A percentile compares a stretch with the other conserved stretches of the same genome.
phyloP scores from a whole-genome alignment of 1,140 invertebrate species.

The Psix sp. region DNA sequence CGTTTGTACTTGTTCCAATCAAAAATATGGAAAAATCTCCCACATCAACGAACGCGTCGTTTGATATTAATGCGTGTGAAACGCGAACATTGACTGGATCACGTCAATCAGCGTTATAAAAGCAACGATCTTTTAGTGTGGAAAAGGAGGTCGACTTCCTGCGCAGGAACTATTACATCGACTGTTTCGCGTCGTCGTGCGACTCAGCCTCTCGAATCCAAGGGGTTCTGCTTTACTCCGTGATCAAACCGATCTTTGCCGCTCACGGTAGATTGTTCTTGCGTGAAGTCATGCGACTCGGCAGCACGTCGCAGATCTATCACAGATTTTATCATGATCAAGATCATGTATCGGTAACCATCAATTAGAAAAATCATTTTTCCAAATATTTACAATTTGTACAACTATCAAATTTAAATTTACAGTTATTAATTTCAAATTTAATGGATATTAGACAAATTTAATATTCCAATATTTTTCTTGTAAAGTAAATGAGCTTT shows the following conservation, averaged over 20 bases:
- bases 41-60: neutral
- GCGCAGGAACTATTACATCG: conserved; percentile 21
- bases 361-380: neutral
- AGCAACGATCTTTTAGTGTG: conserved; percentile 43
- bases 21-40: too few species aligned
- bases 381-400: neutral
- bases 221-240: conserved; percentile 60
- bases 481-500: too few species aligned
- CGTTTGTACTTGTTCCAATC: too few species aligned
- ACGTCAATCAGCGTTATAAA: conserved; percentile 44
- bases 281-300: conserved; percentile 41
- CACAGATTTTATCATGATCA: conserved; percentile 72
- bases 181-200: conserved; percentile 16
- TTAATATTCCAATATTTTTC: too few species aligned
- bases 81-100: conserved; percentile 14
- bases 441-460: too few species aligned
- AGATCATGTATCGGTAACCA: conserved; percentile 3
- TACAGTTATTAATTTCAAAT: too few species aligned
- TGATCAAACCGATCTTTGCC: conserved; percentile 36
- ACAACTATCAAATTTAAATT: conserved; percentile 1
- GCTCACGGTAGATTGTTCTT: conserved; percentile 39
- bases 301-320: conserved; percentile 67
- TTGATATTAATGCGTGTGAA: conserved; percentile 33
- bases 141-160: conserved; percentile 44
- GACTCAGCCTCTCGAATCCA: conserved; percentile 45